Percentiles rank a stretch among this genome's conserved stretches.
phyloP scores from a whole-genome alignment of 2,113 vertebrate genomes.

The Narcine bancroftii region DNA sequence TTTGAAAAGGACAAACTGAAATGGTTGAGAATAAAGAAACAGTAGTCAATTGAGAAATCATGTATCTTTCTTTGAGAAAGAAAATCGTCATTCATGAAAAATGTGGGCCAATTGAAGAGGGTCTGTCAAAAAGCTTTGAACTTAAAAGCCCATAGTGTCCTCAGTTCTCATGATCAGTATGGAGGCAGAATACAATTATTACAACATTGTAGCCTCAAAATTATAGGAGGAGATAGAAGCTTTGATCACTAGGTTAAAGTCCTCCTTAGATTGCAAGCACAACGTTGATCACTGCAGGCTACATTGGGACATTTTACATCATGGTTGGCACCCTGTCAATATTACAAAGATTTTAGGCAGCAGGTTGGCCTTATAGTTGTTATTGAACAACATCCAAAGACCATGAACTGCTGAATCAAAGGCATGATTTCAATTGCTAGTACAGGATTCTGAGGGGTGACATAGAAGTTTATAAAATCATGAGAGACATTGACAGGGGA shows the following conservation, averaged over 20 bases:
- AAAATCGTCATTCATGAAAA: background rate
- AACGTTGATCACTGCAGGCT: background rate
- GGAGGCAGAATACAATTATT: background rate
- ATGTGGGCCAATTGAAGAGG: background rate
- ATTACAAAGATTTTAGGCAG: background rate
- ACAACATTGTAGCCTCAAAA: background rate
- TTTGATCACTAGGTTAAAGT: background rate
- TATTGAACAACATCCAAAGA: too few relatives aligned
- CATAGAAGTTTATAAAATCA: too few relatives aligned
- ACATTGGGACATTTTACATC: background rate
- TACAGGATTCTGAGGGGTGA: too few relatives aligned
- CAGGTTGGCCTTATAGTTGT: too few relatives aligned
- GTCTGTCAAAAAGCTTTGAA: background rate
- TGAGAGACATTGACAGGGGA: too few relatives aligned
- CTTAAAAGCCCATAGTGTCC: background rate
- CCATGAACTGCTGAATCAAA: too few relatives aligned
- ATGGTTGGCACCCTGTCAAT: background rate
- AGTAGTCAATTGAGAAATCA: background rate
- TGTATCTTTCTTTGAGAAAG: background rate
- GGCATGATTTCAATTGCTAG: too few relatives aligned
- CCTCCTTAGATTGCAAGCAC: background rate
- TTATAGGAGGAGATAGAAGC: background rate
- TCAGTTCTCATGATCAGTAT: background rate
- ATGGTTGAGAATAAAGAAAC: background rate
- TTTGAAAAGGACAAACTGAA: background rate